Base-by-base conservation (phyloP, 1,140 invertebrate genomes). In the Adelges cooleyi region DNA sequence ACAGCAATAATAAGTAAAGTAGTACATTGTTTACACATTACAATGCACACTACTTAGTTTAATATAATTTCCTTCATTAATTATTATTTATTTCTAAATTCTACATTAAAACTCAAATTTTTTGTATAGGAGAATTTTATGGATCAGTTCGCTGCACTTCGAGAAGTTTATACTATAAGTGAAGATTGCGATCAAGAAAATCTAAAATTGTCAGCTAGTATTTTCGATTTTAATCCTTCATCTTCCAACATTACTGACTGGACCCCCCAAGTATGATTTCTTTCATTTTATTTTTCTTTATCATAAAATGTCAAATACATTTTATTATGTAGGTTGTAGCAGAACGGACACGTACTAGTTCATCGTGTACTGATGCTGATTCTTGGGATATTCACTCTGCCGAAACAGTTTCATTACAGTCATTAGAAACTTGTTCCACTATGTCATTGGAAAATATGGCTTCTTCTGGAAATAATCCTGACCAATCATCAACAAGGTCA, bases 401-500 rank as follows among this genome's bases (percentile, higher is more conserved):
- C 25, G 70, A 71, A 59, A 71, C 70, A 29, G 69, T 54, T 5
- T 71, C 70, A n/a, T 56, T 71, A 3, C 69, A 70, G 27, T 71
- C 70, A 42, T 62, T 71, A 18, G 70, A 71, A 22, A 46, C 70
- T 18, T 46, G 42, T 48, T 48, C 25, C 73, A 76, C 67, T 71
- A 71, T 66, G 51, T 71, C 11, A 70, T 67, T n/a, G 72, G 65
- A 36, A 75, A 75, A 22, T 71, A 42, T 42, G 33, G 23, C 13
- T 68, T 48, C 71, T 71, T 25, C 15, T 67, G n/a, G 50, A 69
- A 11, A 71, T 74, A 20, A 71, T 69, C 65, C 70, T 62, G 20
- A 66, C 70, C 17, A 40, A 10, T 70, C 71, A 51, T 80, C 73
- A 69, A 71, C 77, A 33, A 11, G 11, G 11, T 11, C 29, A 6